Evolutionary conservation across 1,140 invertebrate genomes (phyloP).

Genomic region (Hetaerina americana): DNA sequence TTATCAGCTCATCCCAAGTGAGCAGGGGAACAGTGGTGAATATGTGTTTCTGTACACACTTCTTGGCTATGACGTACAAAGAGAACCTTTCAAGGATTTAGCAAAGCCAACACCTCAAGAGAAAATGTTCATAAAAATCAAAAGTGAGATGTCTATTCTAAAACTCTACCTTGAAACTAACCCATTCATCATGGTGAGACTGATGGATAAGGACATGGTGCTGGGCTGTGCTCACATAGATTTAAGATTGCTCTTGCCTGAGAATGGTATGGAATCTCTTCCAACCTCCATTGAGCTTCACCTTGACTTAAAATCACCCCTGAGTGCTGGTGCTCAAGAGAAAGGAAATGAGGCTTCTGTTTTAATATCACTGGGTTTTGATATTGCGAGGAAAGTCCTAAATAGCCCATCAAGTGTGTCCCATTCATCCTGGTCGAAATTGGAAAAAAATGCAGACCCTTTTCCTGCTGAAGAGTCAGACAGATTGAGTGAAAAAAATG

Average conservation of each 20-base stretch:
- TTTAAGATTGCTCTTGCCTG: background rate
- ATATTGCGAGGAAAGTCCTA: no score
- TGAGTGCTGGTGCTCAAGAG: no score
- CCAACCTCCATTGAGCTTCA: background rate
- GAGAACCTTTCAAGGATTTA: background rate
- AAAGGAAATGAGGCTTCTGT: no score
- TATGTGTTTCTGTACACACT: background rate
- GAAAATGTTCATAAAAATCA: background rate
- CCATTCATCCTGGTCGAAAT: no score
- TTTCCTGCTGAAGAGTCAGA: no score
- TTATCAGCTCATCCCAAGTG: background rate
- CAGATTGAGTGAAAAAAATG: no score
- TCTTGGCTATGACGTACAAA: background rate
- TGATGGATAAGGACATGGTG: background rate
- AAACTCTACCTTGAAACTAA: background rate
- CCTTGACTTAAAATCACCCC: background rate
- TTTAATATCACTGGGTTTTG: no score
- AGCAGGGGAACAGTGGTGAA: background rate
- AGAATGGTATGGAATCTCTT: background rate
- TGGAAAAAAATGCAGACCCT: no score
- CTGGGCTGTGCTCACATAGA: background rate
- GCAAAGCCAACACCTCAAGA: background rate
- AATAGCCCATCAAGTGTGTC: no score
- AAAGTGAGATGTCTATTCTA: background rate
- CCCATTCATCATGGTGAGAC: background rate